Evolutionary conservation across 2,113 vertebrate genomes (phyloP), one percentile per base, ranked within the genome.

Genomic region (Alces alces): DNA sequence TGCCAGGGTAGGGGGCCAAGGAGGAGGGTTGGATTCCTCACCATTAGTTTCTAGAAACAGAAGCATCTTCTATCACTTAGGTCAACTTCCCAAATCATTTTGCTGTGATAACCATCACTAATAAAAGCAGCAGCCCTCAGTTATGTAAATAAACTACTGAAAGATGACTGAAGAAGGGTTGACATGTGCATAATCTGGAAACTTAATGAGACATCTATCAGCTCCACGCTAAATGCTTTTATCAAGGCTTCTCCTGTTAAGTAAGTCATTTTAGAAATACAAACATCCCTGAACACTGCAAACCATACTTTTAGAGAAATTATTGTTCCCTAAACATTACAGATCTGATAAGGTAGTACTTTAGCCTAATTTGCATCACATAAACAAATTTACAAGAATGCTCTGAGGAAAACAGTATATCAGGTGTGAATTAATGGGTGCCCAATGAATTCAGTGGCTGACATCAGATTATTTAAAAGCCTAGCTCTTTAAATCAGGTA

Each of bases 181-280:
- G 93, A 86, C 89, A 89, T 36, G 61, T 80, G 85, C 76, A 86
- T 92, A 89, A 96, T 86, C 66, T 47, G 76, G 90, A 91, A 93
- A 96, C 21, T 84, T 97, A 98, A 98, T 88, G 86, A 97, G 94
- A 89, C 54, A 92, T 80, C 96, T 92, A 96, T 98, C 82, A 95
- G 82, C 73, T 89, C 86, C 25, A 55, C 86, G 89, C 66, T 94
- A 94, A 97, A 84, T 90, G 64, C 79, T 87, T 91, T 94, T 57
- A 91, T 93, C 95, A 97, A 96, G 66, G 9, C 57, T 88, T 96
- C 85, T 91, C 91, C 92, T 86, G 64, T 84, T 95, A 86, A 87
- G 79, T 73, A 85, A 97, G 61, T 84, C 84, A 93, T 93, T 95
- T 95, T 50, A 84, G 91, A 97, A 97, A 97, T 96, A 97, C 55